Base-by-base conservation (phyloP, 2,888 invertebrate species). In the Orgyia antiqua region DNA sequence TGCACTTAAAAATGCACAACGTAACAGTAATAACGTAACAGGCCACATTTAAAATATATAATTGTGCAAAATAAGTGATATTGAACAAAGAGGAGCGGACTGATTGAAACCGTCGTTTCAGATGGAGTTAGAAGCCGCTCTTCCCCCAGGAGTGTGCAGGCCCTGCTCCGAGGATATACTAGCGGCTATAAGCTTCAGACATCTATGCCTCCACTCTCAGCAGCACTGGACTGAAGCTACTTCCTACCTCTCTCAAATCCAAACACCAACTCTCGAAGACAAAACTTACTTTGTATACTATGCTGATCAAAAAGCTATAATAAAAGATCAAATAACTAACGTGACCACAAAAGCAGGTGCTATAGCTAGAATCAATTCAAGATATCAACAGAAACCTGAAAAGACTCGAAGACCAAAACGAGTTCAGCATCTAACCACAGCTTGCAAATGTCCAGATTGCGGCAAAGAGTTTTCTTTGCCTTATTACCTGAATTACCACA, bases 41-140 rank as follows among this genome's bases (percentile, higher is more conserved):
- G n/a, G n/a, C n/a, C n/a, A n/a, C n/a, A n/a, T n/a, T n/a, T n/a
- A n/a, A n/a, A n/a, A n/a, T n/a, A n/a, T n/a, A n/a, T n/a, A n/a
- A n/a, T n/a, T n/a, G n/a, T n/a, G n/a, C n/a, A n/a, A n/a, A n/a
- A n/a, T n/a, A n/a, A n/a, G n/a, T n/a, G n/a, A n/a, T n/a, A n/a
- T n/a, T n/a, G n/a, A n/a, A n/a, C 35, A 24, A 52, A 51, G 54
- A 58, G 45, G 63, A 65, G 64, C 68, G 63, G 73, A 63, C 65
- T 82, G 77, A 82, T 68, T 58, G 61, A 64, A 65, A 49, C 50
- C 76, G 58, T 80, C 59, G 66, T 84, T 84, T 77, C 83, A 84
- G 83, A 68, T 84, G 53, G 67, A 54, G 51, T 59, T 68, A 45
- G 72, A 69, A 41, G 33, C 48, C 10, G 64, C 48, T 4, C 52